Evolutionary conservation across 2,888 invertebrate species (phyloP).

Genomic region (Fissipunctia ypsillon): DNA sequence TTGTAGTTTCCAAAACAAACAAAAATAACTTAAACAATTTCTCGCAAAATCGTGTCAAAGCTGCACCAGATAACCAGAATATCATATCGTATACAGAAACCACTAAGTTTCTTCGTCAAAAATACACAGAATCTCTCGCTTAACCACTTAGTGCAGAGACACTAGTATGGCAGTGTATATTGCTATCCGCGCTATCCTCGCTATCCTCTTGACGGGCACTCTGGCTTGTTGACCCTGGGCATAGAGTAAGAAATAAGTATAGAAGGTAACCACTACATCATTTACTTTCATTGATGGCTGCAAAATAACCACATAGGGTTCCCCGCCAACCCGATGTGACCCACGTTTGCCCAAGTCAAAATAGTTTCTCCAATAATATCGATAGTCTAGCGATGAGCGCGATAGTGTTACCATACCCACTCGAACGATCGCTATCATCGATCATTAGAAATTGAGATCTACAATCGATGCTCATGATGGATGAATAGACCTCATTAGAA

Average conservation of each 20-base stretch:
- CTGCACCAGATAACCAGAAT: not conserved
- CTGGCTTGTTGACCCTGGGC: constrained; percentile 48
- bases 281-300: too few relatives aligned
- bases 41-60: not conserved
- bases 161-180: constrained; percentile 48
- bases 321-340: too few relatives aligned
- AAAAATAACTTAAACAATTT: too few relatives aligned
- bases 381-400: too few relatives aligned
- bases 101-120: constrained; percentile 35
- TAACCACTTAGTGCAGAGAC: constrained; percentile 51
- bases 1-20: not conserved
- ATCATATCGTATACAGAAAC: constrained; percentile 4
- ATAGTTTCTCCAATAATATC: too few relatives aligned
- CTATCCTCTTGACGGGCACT: constrained; percentile 51
- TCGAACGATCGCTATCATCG: too few relatives aligned
- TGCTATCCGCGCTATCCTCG: constrained; percentile 26
- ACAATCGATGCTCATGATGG: too few relatives aligned
- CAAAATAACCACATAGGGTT: too few relatives aligned
- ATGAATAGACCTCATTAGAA: too few relatives aligned
- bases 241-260: constrained; percentile 18
- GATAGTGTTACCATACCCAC: too few relatives aligned
- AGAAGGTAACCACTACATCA: not conserved
- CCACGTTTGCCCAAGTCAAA: too few relatives aligned
- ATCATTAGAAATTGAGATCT: too few relatives aligned
- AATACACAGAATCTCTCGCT: constrained; percentile 41